Evolutionary conservation across 2,888 invertebrate genomes (phyloP).

Genomic region (Melitaea athalia): DNA sequence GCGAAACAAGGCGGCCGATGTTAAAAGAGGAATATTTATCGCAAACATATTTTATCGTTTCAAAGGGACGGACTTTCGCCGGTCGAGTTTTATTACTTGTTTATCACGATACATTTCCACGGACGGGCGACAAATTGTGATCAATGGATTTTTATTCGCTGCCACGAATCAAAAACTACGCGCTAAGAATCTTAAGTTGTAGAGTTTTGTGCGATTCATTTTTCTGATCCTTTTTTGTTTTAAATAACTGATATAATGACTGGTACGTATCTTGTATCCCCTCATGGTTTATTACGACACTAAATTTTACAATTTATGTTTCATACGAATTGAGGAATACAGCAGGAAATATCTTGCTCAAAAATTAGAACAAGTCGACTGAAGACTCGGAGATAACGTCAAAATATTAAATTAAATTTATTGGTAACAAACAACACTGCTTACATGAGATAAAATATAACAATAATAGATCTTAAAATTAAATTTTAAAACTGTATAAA

Average conservation of each 20-base stretch:
- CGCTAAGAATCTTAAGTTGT: neutral
- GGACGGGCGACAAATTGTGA: conserved; percentile 33
- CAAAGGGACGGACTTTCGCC: conserved; percentile 15
- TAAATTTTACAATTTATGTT: too few relatives aligned
- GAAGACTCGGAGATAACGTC: too few relatives aligned
- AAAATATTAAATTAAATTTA: too few relatives aligned
- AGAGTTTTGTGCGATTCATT: neutral
- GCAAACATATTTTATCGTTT: conserved; percentile 25
- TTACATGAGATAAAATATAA: too few relatives aligned
- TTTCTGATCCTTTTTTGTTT: neutral
- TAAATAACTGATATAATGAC: neutral
- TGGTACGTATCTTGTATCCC: too few relatives aligned
- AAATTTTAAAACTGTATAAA: too few relatives aligned
- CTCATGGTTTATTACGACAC: too few relatives aligned
- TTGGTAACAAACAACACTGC: too few relatives aligned
- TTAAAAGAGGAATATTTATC: conserved; percentile 18
- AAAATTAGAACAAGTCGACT: too few relatives aligned
- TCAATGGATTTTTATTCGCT: conserved; percentile 26
- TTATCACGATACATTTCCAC: conserved; percentile 27
- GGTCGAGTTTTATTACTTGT: conserved; percentile 26
- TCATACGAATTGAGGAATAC: too few relatives aligned
- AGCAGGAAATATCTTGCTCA: too few relatives aligned
- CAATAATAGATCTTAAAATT: too few relatives aligned
- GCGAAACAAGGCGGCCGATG: neutral
- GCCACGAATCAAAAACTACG: conserved; percentile 1